These are phyloP conservation scores for Theropithecus gelada DNA, from an alignment of 2,113 vertebrate genomes.

Conservation along the genomic window DNA sequence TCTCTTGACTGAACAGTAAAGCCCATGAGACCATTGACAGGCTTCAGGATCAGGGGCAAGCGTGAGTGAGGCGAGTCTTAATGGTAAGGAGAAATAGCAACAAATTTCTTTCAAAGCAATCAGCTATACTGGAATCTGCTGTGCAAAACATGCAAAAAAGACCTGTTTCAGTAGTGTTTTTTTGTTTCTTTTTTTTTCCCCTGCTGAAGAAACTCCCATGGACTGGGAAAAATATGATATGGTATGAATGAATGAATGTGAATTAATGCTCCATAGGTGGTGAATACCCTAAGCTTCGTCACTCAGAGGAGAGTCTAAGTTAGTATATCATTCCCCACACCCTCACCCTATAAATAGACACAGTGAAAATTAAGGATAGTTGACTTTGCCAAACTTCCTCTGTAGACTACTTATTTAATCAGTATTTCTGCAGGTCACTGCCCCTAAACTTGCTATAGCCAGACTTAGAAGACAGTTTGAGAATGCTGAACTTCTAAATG, in stretches of 20 bases:
- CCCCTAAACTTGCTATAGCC: not conserved
- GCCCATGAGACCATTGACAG: not conserved
- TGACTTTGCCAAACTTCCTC: conserved; percentile 11
- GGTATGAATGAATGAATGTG: conserved; percentile 41
- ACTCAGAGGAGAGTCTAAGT: conserved; percentile 1
- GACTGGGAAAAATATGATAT: not conserved
- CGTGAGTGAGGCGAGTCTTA: not conserved
- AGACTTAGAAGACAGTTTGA: not conserved
- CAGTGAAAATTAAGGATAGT: not conserved
- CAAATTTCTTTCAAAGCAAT: not conserved
- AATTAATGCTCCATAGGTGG: conserved; percentile 56
- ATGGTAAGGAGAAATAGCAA: not conserved
- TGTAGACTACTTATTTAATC: not conserved
- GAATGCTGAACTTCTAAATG: not conserved
- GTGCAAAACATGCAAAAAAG: not conserved
- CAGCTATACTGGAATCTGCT: not conserved
- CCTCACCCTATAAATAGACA: not conserved
- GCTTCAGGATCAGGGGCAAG: not conserved
- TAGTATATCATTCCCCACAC: not conserved
- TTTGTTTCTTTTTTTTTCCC: not conserved
- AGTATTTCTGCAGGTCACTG: not conserved
- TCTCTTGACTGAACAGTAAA: conserved; percentile 24
- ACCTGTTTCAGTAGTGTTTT: not conserved
- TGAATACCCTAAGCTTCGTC: conserved; percentile 26
- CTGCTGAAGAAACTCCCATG: not conserved